Evolutionary conservation across 2,888 invertebrate genomes (phyloP).

Genomic region (Ectropis crepuscularia): DNA sequence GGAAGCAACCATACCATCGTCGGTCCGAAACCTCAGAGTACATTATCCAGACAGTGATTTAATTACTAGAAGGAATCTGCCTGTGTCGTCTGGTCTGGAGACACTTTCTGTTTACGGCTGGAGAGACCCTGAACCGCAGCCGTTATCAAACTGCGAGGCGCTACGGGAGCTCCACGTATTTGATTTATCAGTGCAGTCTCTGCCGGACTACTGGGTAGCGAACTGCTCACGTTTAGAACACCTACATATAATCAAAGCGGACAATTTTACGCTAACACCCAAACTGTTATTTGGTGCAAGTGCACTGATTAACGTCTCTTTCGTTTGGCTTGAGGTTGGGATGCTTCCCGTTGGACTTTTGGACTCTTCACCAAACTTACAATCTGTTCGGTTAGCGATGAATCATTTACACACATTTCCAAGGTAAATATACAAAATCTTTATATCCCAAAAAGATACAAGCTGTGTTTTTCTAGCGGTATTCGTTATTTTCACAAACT

Average conservation of each 20-base stretch:
- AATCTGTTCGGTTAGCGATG: background rate
- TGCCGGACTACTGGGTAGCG: too few relatives aligned
- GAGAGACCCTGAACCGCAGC: background rate
- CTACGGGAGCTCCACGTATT: too few relatives aligned
- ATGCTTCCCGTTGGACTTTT: background rate
- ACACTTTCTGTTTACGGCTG: background rate
- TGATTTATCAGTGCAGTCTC: too few relatives aligned
- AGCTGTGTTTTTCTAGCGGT: background rate
- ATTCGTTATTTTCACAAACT: too few relatives aligned
- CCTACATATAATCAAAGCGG: background rate
- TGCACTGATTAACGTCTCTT: background rate
- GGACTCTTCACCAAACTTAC: background rate
- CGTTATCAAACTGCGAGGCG: too few relatives aligned
- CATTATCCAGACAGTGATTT: too few relatives aligned
- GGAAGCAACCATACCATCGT: too few relatives aligned
- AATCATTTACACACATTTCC: background rate
- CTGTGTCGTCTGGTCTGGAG: background rate
- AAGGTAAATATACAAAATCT: background rate
- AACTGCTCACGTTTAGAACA: background rate
- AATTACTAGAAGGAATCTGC: too few relatives aligned
- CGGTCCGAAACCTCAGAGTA: too few relatives aligned
- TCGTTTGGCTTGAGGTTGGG: background rate
- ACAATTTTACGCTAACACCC: background rate
- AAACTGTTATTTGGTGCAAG: too few relatives aligned
- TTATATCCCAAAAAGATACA: background rate